phyloP scores from a whole-genome alignment of 2,888 invertebrate species.

The Nemurella pictetii region DNA sequence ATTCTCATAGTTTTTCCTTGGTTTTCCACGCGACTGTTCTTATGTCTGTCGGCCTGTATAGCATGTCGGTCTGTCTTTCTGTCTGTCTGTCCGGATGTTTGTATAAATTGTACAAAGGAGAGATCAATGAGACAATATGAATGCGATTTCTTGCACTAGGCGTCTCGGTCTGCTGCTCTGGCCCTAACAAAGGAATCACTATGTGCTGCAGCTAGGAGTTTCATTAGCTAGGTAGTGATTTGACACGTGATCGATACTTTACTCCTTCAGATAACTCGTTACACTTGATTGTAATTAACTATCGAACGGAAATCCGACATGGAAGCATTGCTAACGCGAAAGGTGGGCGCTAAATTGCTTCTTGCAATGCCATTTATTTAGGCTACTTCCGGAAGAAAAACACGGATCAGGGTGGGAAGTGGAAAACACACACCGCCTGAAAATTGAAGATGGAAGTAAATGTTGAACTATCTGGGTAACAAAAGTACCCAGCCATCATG shows the following conservation, averaged over 20 bases:
- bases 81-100: slow-evolving; percentile 10
- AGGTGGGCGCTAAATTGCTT: background rate
- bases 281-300: background rate
- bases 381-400: background rate
- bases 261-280: background rate
- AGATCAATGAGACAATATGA: slow-evolving; percentile 21
- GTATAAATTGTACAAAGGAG: background rate
- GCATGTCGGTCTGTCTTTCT: background rate
- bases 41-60: background rate
- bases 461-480: background rate
- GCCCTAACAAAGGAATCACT: background rate
- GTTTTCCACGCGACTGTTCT: background rate
- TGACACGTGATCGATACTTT: background rate
- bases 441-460: background rate
- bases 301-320: background rate
- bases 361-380: background rate
- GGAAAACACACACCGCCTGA: background rate
- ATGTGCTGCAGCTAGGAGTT: background rate
- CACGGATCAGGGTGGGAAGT: background rate
- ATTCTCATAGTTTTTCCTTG: background rate
- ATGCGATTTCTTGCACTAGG: slow-evolving; percentile 5
- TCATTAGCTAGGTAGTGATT: background rate
- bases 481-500: background rate
- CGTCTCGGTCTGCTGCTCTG: background rate
- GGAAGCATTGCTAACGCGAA: background rate